Evolutionary conservation across 2,797 vertebrate genomes (phyloP).

Genomic region (Semaprochilodus insignis): DNA sequence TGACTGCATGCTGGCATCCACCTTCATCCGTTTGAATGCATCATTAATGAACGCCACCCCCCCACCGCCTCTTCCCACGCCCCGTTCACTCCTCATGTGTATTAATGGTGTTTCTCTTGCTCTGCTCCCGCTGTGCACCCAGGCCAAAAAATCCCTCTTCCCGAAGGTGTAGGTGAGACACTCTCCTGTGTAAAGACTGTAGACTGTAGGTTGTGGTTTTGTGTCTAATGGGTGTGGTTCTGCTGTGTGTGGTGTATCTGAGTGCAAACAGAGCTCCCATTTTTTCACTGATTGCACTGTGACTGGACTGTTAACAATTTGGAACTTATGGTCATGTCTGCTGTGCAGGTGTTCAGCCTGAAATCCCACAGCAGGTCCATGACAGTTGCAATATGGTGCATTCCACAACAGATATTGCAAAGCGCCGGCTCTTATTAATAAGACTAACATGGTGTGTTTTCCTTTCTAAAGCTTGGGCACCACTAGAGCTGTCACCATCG

Average conservation of each 20-base stretch:
- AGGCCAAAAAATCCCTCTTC: conserved; percentile 87
- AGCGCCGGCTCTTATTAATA: background rate
- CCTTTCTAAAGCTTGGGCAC: background rate
- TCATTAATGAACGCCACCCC: conserved; percentile 6
- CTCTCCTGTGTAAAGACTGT: conserved; percentile 60
- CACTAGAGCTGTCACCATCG: background rate
- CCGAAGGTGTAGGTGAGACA: conserved; percentile 85
- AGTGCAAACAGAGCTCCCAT: conserved; percentile 66
- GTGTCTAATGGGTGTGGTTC: conserved; percentile 68
- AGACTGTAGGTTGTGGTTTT: conserved; percentile 59
- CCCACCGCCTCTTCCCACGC: background rate
- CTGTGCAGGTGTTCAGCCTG: background rate
- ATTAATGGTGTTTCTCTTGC: conserved; percentile 71
- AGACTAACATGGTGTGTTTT: conserved; percentile 27
- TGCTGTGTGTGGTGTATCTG: conserved; percentile 56
- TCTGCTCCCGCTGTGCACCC: conserved; percentile 71
- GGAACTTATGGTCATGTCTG: background rate
- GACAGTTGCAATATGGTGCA: background rate
- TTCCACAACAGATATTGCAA: background rate
- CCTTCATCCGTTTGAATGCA: conserved; percentile 16
- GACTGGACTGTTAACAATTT: conserved; percentile 34
- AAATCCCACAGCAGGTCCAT: background rate
- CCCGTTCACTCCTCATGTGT: conserved; percentile 59
- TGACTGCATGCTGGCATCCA: conserved; percentile 28
- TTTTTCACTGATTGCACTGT: conserved; percentile 57